Evolutionary conservation across 2,888 invertebrate species (phyloP).

Genomic region (Helobdella robusta): DNA sequence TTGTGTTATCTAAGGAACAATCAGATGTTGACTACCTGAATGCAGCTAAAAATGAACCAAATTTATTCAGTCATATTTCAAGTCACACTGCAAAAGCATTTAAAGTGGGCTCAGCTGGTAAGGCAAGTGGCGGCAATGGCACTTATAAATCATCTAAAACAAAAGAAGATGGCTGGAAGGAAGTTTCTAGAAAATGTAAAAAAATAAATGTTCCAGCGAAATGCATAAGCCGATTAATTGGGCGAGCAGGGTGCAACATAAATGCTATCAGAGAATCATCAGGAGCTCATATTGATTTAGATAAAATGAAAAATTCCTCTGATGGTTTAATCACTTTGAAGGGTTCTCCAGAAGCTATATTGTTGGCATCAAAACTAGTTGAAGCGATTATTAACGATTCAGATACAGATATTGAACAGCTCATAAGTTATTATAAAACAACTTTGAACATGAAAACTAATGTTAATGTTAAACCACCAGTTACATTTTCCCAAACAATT

Average conservation of each 20-base stretch:
- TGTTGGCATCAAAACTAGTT: slow-evolving; percentile 82
- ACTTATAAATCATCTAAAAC: not conserved
- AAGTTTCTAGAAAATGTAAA: slow-evolving; percentile 71
- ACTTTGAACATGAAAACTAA: too few relatives aligned
- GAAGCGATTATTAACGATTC: slow-evolving; percentile 86
- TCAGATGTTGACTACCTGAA: too few relatives aligned
- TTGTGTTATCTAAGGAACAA: too few relatives aligned
- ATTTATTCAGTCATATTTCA: too few relatives aligned
- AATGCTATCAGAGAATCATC: slow-evolving; percentile 93
- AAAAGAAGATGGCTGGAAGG: slow-evolving; percentile 76
- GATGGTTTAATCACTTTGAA: slow-evolving; percentile 82
- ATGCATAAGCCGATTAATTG: slow-evolving; percentile 92
- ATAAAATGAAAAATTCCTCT: slow-evolving; percentile 63
- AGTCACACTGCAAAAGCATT: too few relatives aligned
- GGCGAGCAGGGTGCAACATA: slow-evolving; percentile 91
- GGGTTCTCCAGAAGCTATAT: slow-evolving; percentile 81
- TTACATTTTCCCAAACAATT: too few relatives aligned
- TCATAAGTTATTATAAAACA: slow-evolving; percentile 29
- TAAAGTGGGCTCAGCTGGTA: too few relatives aligned
- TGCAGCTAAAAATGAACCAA: too few relatives aligned
- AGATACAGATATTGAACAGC: slow-evolving; percentile 54
- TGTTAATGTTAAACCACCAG: too few relatives aligned
- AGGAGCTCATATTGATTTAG: slow-evolving; percentile 94
- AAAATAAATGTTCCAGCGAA: slow-evolving; percentile 86
- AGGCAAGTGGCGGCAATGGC: not conserved